Conservation (phyloP, 2,888 invertebrate genomes). For the Bibio marci region DNA sequence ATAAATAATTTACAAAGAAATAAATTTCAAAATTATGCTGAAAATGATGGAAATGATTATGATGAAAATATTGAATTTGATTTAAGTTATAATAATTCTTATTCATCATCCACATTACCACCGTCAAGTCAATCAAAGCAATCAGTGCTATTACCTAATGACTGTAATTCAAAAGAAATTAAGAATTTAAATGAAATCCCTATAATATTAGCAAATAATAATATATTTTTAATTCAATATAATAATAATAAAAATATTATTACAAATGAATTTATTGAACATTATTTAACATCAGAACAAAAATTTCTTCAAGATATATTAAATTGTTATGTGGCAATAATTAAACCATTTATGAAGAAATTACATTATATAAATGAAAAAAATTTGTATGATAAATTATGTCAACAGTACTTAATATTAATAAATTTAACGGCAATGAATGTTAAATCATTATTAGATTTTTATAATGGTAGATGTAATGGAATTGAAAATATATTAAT, state of each 20-base stretch:
- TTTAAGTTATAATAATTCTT: background rate
- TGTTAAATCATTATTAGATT: slow-evolving; percentile 50
- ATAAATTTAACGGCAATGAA: slow-evolving; percentile 49
- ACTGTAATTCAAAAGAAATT: no score
- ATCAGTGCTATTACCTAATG: background rate
- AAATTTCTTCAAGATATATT: slow-evolving; percentile 52
- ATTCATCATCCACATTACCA: background rate
- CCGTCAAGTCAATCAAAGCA: background rate
- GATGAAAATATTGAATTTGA: background rate
- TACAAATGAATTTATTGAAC: no score
- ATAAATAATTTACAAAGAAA: background rate
- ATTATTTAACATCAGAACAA: slow-evolving; percentile 39
- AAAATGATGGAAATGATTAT: background rate
- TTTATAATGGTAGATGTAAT: slow-evolving; percentile 41
- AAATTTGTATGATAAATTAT: slow-evolving; percentile 43
- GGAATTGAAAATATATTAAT: slow-evolving; percentile 48
- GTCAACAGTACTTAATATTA: slow-evolving; percentile 49
- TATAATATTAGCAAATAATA: no score
- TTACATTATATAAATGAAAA: slow-evolving; percentile 37
- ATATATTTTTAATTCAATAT: no score
- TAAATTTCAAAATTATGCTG: background rate
- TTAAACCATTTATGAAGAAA: slow-evolving; percentile 48
- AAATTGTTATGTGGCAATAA: slow-evolving; percentile 39
- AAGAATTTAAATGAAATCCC: no score
- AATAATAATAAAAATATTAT: no score